A percentile compares a stretch with the other conserved stretches of the same genome.
phyloP scores from a whole-genome alignment of 2,113 vertebrate species.

The Microtus montanus region DNA sequence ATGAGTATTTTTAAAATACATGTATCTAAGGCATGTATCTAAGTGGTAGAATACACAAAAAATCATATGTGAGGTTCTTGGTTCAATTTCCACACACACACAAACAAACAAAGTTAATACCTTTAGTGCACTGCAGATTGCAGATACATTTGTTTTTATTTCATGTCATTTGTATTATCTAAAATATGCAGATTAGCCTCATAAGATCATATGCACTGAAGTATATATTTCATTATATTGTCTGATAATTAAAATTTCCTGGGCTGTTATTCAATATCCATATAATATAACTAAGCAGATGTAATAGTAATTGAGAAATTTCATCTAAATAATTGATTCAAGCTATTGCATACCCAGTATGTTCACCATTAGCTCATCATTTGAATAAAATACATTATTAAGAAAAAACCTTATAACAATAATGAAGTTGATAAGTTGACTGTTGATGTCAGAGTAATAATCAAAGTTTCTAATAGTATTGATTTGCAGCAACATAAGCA shows the following conservation, averaged over 20 bases:
- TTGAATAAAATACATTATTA: not conserved
- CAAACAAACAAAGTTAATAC: not conserved
- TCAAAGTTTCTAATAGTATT: not conserved
- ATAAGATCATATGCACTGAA: not conserved
- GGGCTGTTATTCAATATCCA: not conserved
- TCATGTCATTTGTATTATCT: not conserved
- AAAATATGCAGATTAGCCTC: not conserved
- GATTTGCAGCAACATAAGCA: not conserved
- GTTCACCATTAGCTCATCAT: not conserved
- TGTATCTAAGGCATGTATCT: not conserved
- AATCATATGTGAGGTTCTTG: too few relatives aligned
- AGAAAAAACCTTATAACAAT: not conserved
- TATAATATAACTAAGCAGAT: not conserved
- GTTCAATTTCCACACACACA: not conserved
- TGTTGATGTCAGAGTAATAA: not conserved
- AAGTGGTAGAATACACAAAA: not conserved
- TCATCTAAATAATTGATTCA: not conserved
- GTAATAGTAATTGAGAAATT: not conserved
- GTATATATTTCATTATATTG: not conserved
- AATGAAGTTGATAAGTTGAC: not conserved
- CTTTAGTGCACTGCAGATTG: not conserved
- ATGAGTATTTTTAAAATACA: not conserved
- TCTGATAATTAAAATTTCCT: conserved; percentile 9
- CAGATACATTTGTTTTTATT: not conserved
- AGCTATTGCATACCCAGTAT: not conserved